Conservation (phyloP, 2,797 vertebrate genomes). For the Steatocranus sp. region DNA sequence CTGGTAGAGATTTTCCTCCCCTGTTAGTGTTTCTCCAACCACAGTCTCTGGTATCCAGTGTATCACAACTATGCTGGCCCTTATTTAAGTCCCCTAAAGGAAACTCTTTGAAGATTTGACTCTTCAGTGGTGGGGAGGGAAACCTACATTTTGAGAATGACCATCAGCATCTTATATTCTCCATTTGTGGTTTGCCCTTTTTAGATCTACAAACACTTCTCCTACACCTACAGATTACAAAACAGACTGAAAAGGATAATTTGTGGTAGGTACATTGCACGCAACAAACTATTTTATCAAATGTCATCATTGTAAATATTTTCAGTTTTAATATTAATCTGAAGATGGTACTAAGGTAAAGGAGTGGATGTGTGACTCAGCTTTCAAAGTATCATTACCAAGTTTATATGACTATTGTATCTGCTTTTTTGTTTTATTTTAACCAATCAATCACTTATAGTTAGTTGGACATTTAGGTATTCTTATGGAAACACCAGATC, state of each 20-base stretch:
- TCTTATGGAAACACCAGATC: background rate
- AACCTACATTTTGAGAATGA: constrained; percentile 18
- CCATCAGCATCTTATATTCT: background rate
- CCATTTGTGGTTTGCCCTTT: constrained; percentile 58
- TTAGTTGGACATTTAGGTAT: background rate
- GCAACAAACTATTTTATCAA: background rate
- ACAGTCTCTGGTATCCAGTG: background rate
- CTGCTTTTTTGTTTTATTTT: background rate
- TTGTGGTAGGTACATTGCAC: background rate
- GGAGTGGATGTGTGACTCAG: background rate
- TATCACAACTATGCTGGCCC: constrained; percentile 14
- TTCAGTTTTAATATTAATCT: background rate
- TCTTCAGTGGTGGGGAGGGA: background rate
- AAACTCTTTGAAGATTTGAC: background rate
- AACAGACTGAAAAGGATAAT: background rate
- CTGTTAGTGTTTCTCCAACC: constrained; percentile 26
- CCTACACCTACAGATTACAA: background rate
- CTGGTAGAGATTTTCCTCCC: background rate
- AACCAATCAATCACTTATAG: too few species aligned
- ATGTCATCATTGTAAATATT: background rate
- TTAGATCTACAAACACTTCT: background rate
- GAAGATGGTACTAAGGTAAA: background rate
- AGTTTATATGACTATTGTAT: background rate
- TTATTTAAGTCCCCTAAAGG: background rate
- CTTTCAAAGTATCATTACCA: background rate